A percentile compares a stretch with the other conserved stretches of the same genome.
Evolutionary conservation across 2,888 invertebrate species (phyloP).

Genomic region (Caenorhabditis sp.): DNA sequence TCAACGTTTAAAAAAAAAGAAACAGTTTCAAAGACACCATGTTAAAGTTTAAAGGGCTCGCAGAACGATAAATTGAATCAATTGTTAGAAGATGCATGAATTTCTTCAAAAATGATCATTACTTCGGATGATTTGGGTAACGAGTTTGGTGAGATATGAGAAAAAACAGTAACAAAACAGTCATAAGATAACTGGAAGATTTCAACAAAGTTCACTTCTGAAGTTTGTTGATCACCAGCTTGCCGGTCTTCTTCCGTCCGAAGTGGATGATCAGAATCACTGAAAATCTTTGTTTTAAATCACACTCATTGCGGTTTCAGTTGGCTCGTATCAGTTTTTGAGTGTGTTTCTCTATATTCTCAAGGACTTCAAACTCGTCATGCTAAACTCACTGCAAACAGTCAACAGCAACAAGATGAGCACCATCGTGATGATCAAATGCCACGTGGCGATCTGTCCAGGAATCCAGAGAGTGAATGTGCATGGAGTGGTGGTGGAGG

Average conservation of each 20-base stretch:
- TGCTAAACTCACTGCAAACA: conserved; percentile 32
- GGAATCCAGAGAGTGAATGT: conserved; percentile 46
- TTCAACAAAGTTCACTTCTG: neutral
- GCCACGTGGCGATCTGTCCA: conserved; percentile 48
- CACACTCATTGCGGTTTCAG: neutral
- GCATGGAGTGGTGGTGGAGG: neutral
- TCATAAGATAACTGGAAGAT: neutral
- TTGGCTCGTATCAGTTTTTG: too few relatives aligned
- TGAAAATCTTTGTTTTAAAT: conserved; percentile 14
- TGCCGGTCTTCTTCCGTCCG: conserved; percentile 49
- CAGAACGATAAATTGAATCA: too few relatives aligned
- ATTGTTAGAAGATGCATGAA: too few relatives aligned
- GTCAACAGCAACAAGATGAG: conserved; percentile 31
- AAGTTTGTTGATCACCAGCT: conserved; percentile 38
- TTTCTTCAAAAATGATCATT: neutral
- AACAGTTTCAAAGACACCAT: too few relatives aligned
- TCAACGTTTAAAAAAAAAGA: too few relatives aligned
- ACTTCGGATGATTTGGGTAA: too few relatives aligned
- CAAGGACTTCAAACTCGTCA: too few relatives aligned
- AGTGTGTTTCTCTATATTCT: too few relatives aligned
- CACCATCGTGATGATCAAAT: conserved; percentile 24
- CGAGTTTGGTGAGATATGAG: neutral
- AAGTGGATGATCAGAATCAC: conserved; percentile 49
- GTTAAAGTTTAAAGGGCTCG: too few relatives aligned
- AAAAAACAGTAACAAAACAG: neutral